Evolutionary conservation across 2,113 vertebrate genomes (phyloP).

Genomic region (Onychostoma macrolepis): DNA sequence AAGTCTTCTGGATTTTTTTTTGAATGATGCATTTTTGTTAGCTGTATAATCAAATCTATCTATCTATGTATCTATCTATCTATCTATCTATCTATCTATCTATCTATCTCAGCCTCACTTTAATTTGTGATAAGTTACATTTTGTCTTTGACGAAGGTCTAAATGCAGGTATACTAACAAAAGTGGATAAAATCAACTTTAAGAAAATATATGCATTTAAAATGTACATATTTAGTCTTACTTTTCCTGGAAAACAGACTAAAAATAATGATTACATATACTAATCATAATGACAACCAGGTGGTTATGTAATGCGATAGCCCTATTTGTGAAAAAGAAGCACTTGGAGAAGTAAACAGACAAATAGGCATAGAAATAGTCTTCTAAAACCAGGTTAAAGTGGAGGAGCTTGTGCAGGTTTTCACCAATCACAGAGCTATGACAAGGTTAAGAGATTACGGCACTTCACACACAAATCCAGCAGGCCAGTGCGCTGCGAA

Average conservation of each 20-base stretch:
- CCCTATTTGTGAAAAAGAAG: neutral
- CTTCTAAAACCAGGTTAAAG: neutral
- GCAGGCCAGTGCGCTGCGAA: neutral
- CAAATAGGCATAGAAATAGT: neutral
- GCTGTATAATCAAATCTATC: neutral
- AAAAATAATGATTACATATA: neutral
- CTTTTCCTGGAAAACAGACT: neutral
- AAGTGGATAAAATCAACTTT: neutral
- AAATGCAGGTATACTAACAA: neutral
- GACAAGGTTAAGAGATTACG: constrained; percentile 10
- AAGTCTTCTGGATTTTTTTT: neutral
- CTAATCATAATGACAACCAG: neutral
- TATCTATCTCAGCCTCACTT: neutral
- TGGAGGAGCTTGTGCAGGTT: constrained; percentile 4
- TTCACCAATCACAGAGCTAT: constrained; percentile 8
- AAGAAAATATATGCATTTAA: neutral
- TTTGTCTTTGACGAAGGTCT: neutral
- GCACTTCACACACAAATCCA: constrained; percentile 27
- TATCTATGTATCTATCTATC: too few relatives aligned
- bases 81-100: too few relatives aligned
- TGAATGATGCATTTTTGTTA: neutral
- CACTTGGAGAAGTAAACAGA: neutral
- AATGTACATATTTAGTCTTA: neutral
- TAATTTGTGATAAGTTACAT: neutral
- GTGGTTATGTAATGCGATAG: neutral